Percentiles rank a stretch among this genome's conserved stretches.
Conservation (phyloP, 1,140 invertebrate species). For the Lepidostoma basale region DNA sequence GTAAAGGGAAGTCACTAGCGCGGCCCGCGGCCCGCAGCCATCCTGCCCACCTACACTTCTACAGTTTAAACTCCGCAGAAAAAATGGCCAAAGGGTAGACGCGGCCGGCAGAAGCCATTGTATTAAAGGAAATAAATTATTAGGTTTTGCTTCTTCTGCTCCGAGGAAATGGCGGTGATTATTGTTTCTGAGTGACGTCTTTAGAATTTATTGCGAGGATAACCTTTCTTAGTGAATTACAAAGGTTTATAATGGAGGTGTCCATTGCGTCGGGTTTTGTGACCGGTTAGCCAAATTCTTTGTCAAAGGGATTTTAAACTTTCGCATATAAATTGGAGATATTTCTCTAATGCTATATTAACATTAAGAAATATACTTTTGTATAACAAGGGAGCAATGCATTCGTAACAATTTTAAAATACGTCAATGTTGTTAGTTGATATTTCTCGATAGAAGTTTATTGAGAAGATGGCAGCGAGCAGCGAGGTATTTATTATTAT, state of each 20-base stretch:
- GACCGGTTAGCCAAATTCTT: conserved; percentile 1
- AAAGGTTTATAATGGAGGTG: conserved; percentile 11
- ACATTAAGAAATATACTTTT: neutral
- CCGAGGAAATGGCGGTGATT: conserved; percentile 20
- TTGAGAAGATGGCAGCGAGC: no score
- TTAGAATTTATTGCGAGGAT: conserved; percentile 25
- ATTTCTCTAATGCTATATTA: neutral
- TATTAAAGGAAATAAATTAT: conserved; percentile 36
- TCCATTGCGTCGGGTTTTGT: conserved; percentile 6
- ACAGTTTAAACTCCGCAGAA: conserved; percentile 18
- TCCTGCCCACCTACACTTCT: conserved; percentile 22
- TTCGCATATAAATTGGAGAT: neutral
- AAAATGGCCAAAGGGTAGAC: conserved; percentile 28
- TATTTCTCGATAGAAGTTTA: no score
- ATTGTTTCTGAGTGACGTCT: conserved; percentile 32
- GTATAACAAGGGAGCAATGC: no score
- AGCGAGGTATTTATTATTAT: no score
- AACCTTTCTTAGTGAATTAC: conserved; percentile 22
- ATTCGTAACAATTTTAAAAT: no score
- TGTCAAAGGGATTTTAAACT: neutral
- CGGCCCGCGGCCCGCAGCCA: neutral
- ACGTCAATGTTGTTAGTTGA: no score
- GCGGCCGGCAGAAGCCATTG: conserved; percentile 23
- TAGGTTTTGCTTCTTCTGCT: conserved; percentile 22
- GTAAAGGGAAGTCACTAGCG: conserved; percentile 21